A percentile compares a stretch with the other conserved stretches of the same genome.
Evolutionary conservation across 2,113 vertebrate genomes (phyloP).

Genomic region (Agelaius tricolor): DNA sequence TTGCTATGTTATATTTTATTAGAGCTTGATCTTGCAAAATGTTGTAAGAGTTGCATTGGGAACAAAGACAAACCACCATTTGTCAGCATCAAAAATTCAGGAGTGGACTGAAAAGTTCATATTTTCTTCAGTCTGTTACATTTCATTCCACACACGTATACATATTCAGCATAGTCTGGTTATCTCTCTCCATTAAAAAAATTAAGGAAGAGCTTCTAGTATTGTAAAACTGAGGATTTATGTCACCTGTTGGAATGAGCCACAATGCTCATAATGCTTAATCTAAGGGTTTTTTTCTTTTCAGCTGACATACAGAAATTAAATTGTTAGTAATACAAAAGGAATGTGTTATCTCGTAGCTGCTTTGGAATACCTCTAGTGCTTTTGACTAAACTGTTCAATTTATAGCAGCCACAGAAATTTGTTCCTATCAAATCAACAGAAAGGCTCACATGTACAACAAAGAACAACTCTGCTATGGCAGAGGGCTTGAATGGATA

Average conservation of each 20-base stretch:
- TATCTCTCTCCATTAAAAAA: not conserved
- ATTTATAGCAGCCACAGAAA: not conserved
- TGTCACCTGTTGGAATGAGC: not conserved
- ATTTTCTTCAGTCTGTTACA: not conserved
- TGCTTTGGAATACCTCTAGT: not conserved
- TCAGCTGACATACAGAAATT: not conserved
- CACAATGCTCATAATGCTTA: not conserved
- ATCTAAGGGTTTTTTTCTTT: not conserved
- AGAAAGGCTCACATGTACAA: not conserved
- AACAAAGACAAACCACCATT: not conserved
- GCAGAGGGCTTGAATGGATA: not conserved
- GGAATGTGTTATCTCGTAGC: not conserved
- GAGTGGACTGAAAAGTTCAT: not conserved
- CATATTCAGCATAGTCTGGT: not conserved
- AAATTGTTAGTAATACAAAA: not conserved
- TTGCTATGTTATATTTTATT: not conserved
- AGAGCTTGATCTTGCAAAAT: not conserved
- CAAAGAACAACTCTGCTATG: not conserved
- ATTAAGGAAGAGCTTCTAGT: not conserved
- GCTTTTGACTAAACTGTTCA: not conserved
- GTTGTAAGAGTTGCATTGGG: not conserved
- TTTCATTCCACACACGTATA: not conserved
- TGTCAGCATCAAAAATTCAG: not conserved
- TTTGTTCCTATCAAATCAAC: rapidly evolving
- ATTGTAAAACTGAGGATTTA: not conserved